phyloP scores from a whole-genome alignment of 2,888 invertebrate species.

The Sinotaia quadrata region DNA sequence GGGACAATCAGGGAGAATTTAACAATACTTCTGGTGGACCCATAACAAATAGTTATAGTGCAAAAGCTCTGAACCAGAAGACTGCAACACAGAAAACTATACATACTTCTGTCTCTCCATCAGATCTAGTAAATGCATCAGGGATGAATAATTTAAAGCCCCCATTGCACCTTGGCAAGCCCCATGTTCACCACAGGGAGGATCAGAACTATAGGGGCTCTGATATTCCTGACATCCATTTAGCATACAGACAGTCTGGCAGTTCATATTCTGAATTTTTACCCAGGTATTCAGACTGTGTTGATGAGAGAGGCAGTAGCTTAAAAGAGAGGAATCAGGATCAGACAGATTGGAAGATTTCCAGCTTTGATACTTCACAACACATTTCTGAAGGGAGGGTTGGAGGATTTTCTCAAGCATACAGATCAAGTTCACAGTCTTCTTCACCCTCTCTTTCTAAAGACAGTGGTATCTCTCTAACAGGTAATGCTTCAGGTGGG shows the following conservation, averaged over 20 bases:
- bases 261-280: background rate
- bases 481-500: slow-evolving; percentile 41
- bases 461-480: slow-evolving; percentile 65
- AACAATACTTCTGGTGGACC: background rate
- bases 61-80: slow-evolving; percentile 50
- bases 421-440: slow-evolving; percentile 32
- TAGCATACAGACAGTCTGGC: slow-evolving; percentile 2
- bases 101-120: slow-evolving; percentile 30
- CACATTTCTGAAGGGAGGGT: background rate
- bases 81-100: slow-evolving; percentile 49
- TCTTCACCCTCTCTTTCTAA: slow-evolving; percentile 65
- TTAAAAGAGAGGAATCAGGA: background rate
- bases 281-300: background rate
- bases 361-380: background rate
- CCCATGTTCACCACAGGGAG: background rate
- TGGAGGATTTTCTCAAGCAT: background rate
- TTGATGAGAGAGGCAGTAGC: background rate
- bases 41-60: slow-evolving; percentile 42
- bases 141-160: background rate
- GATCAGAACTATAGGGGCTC: background rate
- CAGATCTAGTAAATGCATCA: background rate
- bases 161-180: background rate
- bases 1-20: background rate
- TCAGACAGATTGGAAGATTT: background rate
- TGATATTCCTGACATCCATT: background rate